These are phyloP conservation scores for Camptogramma bilineatum DNA, from an alignment of 2,888 invertebrate species.

Conservation along the genomic window DNA sequence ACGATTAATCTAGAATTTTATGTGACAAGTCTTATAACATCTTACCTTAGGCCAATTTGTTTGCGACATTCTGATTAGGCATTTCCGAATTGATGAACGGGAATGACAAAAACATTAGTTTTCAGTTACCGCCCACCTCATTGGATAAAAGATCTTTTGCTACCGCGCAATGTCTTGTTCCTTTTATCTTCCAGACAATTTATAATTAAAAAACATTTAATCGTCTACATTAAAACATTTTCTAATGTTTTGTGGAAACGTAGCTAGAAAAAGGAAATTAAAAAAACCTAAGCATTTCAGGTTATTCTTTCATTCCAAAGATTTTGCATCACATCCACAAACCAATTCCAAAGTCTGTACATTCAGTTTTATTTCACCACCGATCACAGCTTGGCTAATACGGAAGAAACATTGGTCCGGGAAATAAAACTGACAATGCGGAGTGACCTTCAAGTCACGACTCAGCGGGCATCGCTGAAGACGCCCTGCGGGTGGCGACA, in stretches of 20 bases:
- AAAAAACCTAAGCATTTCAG: no score
- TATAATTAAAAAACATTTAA: not conserved
- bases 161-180: not conserved
- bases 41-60: not conserved
- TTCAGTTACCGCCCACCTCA: not conserved
- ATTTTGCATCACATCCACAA: not conserved
- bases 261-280: not conserved
- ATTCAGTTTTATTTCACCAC: not conserved
- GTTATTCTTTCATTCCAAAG: not conserved
- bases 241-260: not conserved
- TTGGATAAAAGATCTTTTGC: no score
- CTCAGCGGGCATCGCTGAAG: slow-evolving; percentile 39
- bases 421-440: slow-evolving; percentile 23
- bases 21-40: not conserved
- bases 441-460: slow-evolving; percentile 26
- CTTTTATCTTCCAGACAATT: not conserved
- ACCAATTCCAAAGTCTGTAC: not conserved
- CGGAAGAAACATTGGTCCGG: slow-evolving; percentile 19
- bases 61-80: not conserved
- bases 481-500: slow-evolving; percentile 63
- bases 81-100: not conserved
- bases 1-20: not conserved
- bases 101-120: slow-evolving; percentile 2
- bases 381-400: not conserved
- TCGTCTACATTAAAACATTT: not conserved